Evolutionary conservation across 2,113 vertebrate genomes (phyloP).

Genomic region (Chaenogobius annularis): DNA sequence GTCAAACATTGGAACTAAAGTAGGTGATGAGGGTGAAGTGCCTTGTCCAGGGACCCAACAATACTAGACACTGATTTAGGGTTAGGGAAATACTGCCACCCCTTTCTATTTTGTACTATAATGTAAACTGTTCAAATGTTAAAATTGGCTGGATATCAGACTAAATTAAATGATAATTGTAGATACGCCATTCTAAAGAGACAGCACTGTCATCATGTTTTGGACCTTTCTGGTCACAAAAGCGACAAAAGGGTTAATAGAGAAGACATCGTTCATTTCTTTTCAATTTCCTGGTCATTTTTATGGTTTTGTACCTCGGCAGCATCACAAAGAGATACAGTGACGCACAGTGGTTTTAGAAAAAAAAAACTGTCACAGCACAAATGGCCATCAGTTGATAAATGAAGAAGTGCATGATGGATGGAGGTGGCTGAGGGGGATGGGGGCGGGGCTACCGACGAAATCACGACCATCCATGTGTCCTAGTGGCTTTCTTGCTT

Average conservation of each 20-base stretch:
- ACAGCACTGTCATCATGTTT: background rate
- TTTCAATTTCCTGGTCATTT: slow-evolving; percentile 4
- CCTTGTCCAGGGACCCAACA: too few species aligned
- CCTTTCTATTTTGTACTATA: background rate
- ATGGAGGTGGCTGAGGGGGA: slow-evolving; percentile 27
- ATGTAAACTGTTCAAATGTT: background rate
- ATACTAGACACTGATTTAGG: too few species aligned
- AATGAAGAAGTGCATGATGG: slow-evolving; percentile 36
- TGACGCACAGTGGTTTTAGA: slow-evolving; percentile 16
- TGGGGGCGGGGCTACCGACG: slow-evolving; percentile 38
- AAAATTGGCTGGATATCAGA: background rate
- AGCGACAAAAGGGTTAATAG: background rate
- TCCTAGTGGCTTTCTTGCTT: slow-evolving; percentile 61
- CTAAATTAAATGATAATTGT: background rate
- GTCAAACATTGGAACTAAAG: too few species aligned
- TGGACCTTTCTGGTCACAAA: background rate
- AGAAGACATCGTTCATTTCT: background rate
- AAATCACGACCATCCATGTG: slow-evolving; percentile 50
- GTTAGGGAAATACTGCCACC: too few species aligned
- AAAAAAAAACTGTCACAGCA: slow-evolving; percentile 26
- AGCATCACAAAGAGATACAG: background rate
- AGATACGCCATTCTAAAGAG: background rate
- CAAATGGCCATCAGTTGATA: slow-evolving; percentile 56
- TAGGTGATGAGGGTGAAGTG: too few species aligned
- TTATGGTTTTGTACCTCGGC: slow-evolving; percentile 9